Evolutionary conservation across 2,797 vertebrate species (phyloP), one percentile per base, ranked within the genome.

Genomic region (Avahi laniger): DNA sequence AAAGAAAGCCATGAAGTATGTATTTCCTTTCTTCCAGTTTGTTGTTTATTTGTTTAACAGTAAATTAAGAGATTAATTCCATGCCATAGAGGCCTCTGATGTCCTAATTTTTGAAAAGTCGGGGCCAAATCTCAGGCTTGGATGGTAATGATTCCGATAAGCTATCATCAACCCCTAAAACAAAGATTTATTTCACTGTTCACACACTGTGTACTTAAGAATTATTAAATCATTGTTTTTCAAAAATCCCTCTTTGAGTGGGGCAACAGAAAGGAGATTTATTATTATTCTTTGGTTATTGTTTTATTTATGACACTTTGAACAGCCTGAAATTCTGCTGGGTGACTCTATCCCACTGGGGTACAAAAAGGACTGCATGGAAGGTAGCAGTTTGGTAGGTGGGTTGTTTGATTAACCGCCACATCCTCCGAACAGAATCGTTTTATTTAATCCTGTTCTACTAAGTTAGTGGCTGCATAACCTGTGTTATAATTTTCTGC

Each of bases 361-460:
- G 69, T 61, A 8, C 54, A 9, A 46, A 92, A 91, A 43, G 35
- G 20, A 17, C 33, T 22, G 2, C 13, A 0, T 38, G 82, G 35
- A 83, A 78, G 35, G 28, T 28, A 79, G 13, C 89, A 26, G 0
- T 33, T 85, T 81, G 63, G 41, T 69, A 76, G 63, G 67, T 75
- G 69, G 52, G 48, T 91, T 80, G 86, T 90, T 81, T 90, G 80
- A 89, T 33, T 85, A 91, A 89, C 65, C 67, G 33, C 72, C 5
- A 2, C 17, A 43, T 59, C 59, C 78, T 6, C 43, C 65, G 54
- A 70, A 86, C 41, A 90, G 87, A 90, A 85, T 80, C 73, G 2
- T n/a, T 79, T 87, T 95, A 46, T 89, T 97, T 78, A 84, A 76
- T 90, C 38, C 69, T 73, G 12, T 93, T 94, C 91, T 96, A 54